Evolutionary conservation across 2,113 vertebrate species (phyloP), one percentile per base, ranked within the genome.

Genomic region (Dicaeum eximium): DNA sequence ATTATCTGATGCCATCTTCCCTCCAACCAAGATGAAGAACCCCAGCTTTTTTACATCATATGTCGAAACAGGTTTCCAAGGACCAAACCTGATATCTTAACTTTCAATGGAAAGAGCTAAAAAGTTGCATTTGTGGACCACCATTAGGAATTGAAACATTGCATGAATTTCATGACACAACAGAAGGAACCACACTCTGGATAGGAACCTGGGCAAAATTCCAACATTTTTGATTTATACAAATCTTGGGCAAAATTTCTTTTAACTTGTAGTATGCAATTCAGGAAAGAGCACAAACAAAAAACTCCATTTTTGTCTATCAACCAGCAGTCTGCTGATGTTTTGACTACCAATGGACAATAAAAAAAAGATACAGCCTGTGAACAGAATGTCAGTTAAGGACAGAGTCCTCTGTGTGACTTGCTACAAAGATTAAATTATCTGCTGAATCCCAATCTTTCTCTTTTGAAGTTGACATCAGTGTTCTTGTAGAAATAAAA

Each of bases 381-480:
- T 82, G 70, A 89, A 74, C n/a, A 18, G 42, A 42, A 44, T 71
- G 93, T 89, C 84, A 62, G 9, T 66, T 95, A 89, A 94, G 89
- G 84, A 92, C 86, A 95, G 33, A 92, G 74, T 56, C n/a, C 78
- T 80, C 78, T 44, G 54, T 27, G 60, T 82, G 74, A 79, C 83
- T 61, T 85, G 42, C 38, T 90, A 62, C 56, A 79, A 80, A 88
- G 66, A 88, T 72, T 10, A 73, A 93, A 82, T 85, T 77, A 80
- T 93, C 84, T 93, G 78, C 61, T 93, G 86, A 92, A 89, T 87
- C 56, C 58, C 89, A 80, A 79, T 91, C 70, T 89, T 78, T 73
- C 71, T 83, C 74, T 92, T 96, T 91, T 90, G 89, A 95, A 95
- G 81, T 33, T 67, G 51, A 47, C 38, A 84, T 85, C 53, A 82